phyloP scores from a whole-genome alignment of 1,140 invertebrate species.

The Heliconius eleuchia region DNA sequence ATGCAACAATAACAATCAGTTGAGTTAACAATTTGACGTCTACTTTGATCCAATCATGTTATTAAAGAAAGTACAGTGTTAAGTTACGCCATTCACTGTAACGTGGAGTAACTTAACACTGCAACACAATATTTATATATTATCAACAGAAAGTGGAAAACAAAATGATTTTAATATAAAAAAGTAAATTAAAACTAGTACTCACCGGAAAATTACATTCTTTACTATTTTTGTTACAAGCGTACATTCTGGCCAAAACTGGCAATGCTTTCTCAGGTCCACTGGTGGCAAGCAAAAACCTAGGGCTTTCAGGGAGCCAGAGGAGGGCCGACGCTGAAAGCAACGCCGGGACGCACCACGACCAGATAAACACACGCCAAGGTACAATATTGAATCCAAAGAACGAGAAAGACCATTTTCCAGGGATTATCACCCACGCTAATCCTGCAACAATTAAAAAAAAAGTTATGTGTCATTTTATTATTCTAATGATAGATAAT shows the following conservation, averaged over 20 bases:
- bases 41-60: no score
- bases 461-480: neutral
- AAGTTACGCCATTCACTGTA: no score
- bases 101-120: no score
- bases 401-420: conserved; percentile 71
- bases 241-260: conserved; percentile 83
- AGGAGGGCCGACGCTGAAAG: conserved; percentile 80
- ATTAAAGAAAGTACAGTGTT: no score
- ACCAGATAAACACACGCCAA: conserved; percentile 84
- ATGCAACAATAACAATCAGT: no score
- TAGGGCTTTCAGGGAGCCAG: conserved; percentile 88
- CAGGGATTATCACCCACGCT: conserved; percentile 85
- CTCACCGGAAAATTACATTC: conserved; percentile 58
- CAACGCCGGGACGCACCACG: conserved; percentile 82
- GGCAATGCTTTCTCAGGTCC: conserved; percentile 82
- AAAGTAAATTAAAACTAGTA: neutral
- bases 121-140: no score
- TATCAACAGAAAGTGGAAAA: no score
- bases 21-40: no score
- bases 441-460: conserved; percentile 70
- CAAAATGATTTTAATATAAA: neutral
- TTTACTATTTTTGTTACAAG: conserved; percentile 57
- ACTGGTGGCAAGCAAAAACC: conserved; percentile 85
- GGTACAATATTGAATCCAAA: conserved; percentile 78
- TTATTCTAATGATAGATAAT: neutral